Evolutionary conservation across 2,797 vertebrate genomes (phyloP).

Genomic region (Pelodytes ibericus): DNA sequence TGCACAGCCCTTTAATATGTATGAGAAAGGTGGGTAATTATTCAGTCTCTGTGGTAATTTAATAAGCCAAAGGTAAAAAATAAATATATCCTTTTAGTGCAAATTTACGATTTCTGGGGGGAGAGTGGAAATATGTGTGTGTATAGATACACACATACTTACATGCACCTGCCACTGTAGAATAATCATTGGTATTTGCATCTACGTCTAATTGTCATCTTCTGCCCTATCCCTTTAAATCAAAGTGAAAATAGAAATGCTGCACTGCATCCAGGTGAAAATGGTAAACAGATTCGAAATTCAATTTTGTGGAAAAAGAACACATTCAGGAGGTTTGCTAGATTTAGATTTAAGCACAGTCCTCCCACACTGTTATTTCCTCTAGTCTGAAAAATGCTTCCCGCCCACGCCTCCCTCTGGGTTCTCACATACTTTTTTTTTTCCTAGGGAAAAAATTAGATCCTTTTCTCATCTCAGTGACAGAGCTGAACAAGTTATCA

Average conservation of each 20-base stretch:
- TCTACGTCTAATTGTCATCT: no score
- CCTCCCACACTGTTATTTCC: constrained; percentile 54
- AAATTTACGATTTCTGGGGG: no score
- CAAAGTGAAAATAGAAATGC: not conserved
- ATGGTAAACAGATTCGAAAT: constrained; percentile 28
- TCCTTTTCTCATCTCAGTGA: constrained; percentile 20
- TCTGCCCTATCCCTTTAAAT: not conserved
- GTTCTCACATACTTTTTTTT: constrained; percentile 44
- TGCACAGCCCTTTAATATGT: no score
- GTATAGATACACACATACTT: no score
- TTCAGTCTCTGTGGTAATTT: no score
- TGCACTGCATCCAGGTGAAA: constrained; percentile 13
- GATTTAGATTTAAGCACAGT: constrained; percentile 39
- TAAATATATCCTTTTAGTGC: no score
- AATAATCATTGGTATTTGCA: no score
- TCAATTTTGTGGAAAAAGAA: constrained; percentile 37
- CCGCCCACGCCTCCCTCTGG: constrained; percentile 50
- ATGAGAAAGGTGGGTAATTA: no score
- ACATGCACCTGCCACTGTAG: no score
- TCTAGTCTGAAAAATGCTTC: constrained; percentile 49
- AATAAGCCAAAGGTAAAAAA: no score
- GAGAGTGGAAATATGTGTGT: no score
- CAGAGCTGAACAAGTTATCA: constrained; percentile 29
- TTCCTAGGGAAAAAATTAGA: constrained; percentile 27
- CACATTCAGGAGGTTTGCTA: constrained; percentile 34